Conservation (phyloP, 2,113 vertebrate genomes). For the Himantopus leucocephalus region DNA sequence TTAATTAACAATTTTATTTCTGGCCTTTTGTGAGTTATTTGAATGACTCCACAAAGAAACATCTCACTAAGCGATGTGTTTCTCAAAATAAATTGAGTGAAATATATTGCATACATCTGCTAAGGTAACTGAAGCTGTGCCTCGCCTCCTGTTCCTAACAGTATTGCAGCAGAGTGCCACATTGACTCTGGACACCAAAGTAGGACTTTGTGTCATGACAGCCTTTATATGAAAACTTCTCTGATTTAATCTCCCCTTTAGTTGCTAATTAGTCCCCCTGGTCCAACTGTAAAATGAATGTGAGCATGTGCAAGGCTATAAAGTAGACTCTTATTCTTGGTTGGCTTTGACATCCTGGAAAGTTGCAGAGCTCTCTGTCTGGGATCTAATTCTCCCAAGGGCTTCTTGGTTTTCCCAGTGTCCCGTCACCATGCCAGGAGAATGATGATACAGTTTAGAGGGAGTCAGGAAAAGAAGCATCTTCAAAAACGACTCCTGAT, state of each 20-base stretch:
- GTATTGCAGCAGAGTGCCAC: not conserved
- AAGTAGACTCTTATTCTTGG: not conserved
- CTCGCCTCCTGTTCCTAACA: not conserved
- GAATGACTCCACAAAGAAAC: not conserved
- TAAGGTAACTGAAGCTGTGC: not conserved
- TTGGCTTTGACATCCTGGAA: not conserved
- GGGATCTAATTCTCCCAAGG: not conserved
- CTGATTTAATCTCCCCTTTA: not conserved
- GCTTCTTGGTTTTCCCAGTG: not conserved
- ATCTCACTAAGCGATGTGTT: not conserved
- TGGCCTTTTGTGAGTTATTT: not conserved
- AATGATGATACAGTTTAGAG: not conserved
- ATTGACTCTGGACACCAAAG: not conserved
- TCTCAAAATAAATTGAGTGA: not conserved
- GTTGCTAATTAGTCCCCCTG: not conserved
- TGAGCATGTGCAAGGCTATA: not conserved
- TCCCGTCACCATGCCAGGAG: not conserved
- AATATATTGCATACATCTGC: not conserved
- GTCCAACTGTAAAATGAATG: not conserved
- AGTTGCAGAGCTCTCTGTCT: not conserved
- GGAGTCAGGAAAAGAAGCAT: not conserved
- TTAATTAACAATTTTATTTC: not conserved
- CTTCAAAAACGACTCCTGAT: not conserved
- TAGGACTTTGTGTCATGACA: not conserved
- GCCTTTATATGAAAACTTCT: not conserved